Evolutionary conservation across 2,888 invertebrate species (phyloP).

Genomic region (Parascotia fuliginaria): DNA sequence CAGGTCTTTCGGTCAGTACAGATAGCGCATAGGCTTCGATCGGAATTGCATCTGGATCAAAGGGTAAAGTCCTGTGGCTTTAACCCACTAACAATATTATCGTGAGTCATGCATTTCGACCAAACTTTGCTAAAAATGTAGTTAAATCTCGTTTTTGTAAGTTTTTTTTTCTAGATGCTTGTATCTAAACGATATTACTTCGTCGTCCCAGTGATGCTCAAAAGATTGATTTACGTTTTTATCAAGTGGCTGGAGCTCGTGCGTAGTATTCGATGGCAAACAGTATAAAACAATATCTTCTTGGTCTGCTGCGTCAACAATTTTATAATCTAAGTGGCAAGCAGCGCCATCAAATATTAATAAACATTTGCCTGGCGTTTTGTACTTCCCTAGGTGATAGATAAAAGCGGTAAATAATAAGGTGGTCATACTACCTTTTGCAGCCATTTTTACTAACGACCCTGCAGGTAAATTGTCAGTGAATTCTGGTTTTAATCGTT

Average conservation of each 20-base stretch:
- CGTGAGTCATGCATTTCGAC: slow-evolving; percentile 6
- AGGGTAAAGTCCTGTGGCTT: not conserved
- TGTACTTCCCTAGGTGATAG: too few species aligned
- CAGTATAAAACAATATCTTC: not conserved
- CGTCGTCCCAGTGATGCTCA: slow-evolving; percentile 7
- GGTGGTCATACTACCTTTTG: too few species aligned
- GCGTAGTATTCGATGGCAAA: not conserved
- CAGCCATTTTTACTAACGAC: too few species aligned
- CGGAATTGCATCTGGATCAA: not conserved
- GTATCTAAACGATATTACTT: not conserved
- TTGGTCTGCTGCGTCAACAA: not conserved
- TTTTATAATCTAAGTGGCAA: not conserved
- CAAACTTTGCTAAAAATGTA: not conserved
- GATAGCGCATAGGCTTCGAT: not conserved
- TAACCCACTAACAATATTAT: not conserved
- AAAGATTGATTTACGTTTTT: slow-evolving; percentile 5
- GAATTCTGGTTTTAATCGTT: too few species aligned
- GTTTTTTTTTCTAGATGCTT: not conserved
- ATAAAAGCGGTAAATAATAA: too few species aligned
- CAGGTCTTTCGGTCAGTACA: too few species aligned
- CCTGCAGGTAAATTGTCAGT: too few species aligned
- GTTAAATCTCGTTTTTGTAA: not conserved
- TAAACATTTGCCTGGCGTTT: too few species aligned
- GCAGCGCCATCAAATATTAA: not conserved
- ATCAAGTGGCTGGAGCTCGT: slow-evolving; percentile 4